Evolutionary conservation across 2,113 vertebrate genomes (phyloP).

Genomic region (Ictidomys tridecemlineatus): DNA sequence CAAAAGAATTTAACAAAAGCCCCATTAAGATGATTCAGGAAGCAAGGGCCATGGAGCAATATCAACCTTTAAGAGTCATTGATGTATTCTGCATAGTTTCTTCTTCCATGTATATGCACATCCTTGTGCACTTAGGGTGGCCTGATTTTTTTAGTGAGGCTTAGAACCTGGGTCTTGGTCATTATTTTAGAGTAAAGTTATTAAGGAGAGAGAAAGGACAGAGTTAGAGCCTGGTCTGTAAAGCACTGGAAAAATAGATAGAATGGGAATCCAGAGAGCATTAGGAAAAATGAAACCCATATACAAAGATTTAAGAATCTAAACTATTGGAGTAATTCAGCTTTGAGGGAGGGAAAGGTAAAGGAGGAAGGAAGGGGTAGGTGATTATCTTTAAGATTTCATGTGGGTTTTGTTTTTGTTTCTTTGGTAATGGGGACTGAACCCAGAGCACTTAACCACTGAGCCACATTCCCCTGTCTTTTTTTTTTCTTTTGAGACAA

Average conservation of each 20-base stretch:
- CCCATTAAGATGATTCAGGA: conserved; percentile 85
- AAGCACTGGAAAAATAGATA: conserved; percentile 43
- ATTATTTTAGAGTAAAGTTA: conserved; percentile 46
- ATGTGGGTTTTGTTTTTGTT: background rate
- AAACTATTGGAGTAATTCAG: conserved; percentile 46
- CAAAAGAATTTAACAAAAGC: conserved; percentile 84
- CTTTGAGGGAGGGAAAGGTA: background rate
- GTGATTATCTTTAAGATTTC: conserved; percentile 58
- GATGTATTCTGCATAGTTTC: conserved; percentile 43
- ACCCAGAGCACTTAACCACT: no score
- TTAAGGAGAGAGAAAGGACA: conserved; percentile 24
- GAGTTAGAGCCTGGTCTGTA: conserved; percentile 28
- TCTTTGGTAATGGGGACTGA: background rate
- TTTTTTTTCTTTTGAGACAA: no score
- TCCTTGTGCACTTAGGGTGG: conserved; percentile 49
- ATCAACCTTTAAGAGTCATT: conserved; percentile 63
- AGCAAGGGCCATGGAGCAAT: conserved; percentile 65
- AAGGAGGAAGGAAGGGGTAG: background rate
- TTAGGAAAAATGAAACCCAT: conserved; percentile 50
- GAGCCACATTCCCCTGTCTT: no score
- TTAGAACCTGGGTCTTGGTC: conserved; percentile 23
- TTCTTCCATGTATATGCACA: background rate
- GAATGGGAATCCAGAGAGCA: conserved; percentile 34
- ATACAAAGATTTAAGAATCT: conserved; percentile 46
- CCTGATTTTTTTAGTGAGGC: conserved; percentile 48